Evolutionary conservation across 2,888 invertebrate species (phyloP).

Genomic region (Cephus sareptanus): DNA sequence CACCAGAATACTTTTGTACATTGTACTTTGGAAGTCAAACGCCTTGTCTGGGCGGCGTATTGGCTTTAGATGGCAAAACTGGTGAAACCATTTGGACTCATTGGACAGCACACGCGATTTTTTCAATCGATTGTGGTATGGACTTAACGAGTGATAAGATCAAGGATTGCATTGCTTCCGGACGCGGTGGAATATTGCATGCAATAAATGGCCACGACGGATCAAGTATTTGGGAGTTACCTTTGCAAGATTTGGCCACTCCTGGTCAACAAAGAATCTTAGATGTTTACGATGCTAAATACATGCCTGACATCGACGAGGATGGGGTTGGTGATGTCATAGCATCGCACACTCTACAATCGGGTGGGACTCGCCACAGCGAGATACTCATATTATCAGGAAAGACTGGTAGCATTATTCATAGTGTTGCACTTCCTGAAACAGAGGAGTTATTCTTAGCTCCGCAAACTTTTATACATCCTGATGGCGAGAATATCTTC

Average conservation of each 20-base stretch:
- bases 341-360: slow-evolving; percentile 74
- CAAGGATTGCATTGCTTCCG: slow-evolving; percentile 79
- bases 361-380: slow-evolving; percentile 69
- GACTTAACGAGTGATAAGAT: slow-evolving; percentile 78
- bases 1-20: slow-evolving; percentile 72
- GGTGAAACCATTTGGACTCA: slow-evolving; percentile 81
- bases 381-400: slow-evolving; percentile 79
- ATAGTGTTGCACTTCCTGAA: slow-evolving; percentile 73
- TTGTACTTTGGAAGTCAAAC: slow-evolving; percentile 74
- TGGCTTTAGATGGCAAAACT: slow-evolving; percentile 79
- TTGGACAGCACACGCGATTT: slow-evolving; percentile 79
- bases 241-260: slow-evolving; percentile 65
- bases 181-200: slow-evolving; percentile 76
- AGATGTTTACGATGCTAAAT: slow-evolving; percentile 78
- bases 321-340: slow-evolving; percentile 79
- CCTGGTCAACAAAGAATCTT: slow-evolving; percentile 45
- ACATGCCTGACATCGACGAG: slow-evolving; percentile 76
- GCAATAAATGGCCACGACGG: slow-evolving; percentile 78
- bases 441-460: slow-evolving; percentile 78
- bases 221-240: slow-evolving; percentile 74
- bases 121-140: slow-evolving; percentile 77
- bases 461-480: slow-evolving; percentile 73
- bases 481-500: slow-evolving; percentile 73
- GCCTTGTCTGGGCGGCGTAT: slow-evolving; percentile 80
- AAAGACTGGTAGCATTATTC: slow-evolving; percentile 74